Base-by-base conservation (phyloP, 1,140 invertebrate species). In the Lamellibrachia luymesi region DNA sequence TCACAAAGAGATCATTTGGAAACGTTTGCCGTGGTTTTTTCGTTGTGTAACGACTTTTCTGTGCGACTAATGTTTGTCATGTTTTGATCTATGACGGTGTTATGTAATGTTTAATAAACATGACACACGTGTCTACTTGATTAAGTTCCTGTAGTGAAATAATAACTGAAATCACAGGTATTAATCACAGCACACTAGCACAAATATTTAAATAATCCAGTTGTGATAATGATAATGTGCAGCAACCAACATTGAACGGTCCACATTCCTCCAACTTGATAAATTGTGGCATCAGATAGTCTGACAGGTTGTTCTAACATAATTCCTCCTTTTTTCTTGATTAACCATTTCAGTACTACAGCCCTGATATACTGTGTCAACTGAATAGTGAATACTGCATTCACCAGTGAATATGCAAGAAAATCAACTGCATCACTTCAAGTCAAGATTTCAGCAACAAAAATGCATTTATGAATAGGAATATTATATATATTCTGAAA, bases 91-190 rank as follows among this genome's bases (percentile, higher is more conserved):
- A 80, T 80, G 13, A 80, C 64, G 25, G 64, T 80, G 8, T 80
- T 80, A 80, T 80, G 64, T 80, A 80, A 80, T 80, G 64, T 80
- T 80, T 80, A 80, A 80, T 80, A 80, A 80, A 80, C 64, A 80
- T 80, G 64, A 80, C 64, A 80, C 64, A 80, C 25, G 64, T 56
- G 52, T 80, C 64, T 4, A 80, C 25, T 22, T 80, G 64, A 80
- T 80, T 10, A 22, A 80, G 64, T 8, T 80, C 17, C 52, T 56
- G 52, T 17, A 6, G 52, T 22, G 38, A 80, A 80, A 80, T 22
- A 80, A 80, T 80, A 10, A 80, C 64, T 80, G 64, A 80, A 80
- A 80, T 2, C 64, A 80, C 5, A 10, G 64, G 13, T 80, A 80
- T 10, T 80, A 80, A 80, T 80, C 64, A 10, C 5, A 22, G 64